These are phyloP conservation scores for Cremastinae sp. DNA, from an alignment of 2,888 invertebrate species.

Conservation along the genomic window DNA sequence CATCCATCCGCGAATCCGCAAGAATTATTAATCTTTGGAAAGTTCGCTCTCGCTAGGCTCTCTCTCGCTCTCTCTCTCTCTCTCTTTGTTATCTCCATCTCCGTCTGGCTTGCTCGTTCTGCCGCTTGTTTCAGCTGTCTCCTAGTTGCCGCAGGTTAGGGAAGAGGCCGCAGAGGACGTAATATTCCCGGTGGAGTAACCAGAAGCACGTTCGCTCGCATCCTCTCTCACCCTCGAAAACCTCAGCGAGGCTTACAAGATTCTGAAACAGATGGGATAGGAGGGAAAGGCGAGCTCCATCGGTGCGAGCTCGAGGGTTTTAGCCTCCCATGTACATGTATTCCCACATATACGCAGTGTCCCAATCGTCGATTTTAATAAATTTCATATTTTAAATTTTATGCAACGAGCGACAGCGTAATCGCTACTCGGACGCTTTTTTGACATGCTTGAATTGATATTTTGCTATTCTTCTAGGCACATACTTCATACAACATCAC, in stretches of 20 bases:
- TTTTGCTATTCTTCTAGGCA: no score
- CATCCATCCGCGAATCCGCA: slow-evolving; percentile 42
- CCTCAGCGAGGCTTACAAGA: slow-evolving; percentile 57
- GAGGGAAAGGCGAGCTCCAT: slow-evolving; percentile 28
- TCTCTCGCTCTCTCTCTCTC: not conserved
- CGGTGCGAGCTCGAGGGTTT: slow-evolving; percentile 44
- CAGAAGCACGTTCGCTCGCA: slow-evolving; percentile 51
- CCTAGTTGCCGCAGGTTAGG: slow-evolving; percentile 60
- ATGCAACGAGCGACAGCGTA: no score
- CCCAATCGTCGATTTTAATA: no score
- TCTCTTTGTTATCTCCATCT: not conserved
- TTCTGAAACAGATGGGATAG: slow-evolving; percentile 48
- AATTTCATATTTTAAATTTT: no score
- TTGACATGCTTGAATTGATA: no score
- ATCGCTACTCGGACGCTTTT: no score
- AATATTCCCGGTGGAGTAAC: slow-evolving; percentile 60
- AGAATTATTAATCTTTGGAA: slow-evolving; percentile 60
- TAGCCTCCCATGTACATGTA: slow-evolving; percentile 19
- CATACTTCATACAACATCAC: no score
- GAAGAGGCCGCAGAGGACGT: slow-evolving; percentile 60
- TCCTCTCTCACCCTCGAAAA: slow-evolving; percentile 38
- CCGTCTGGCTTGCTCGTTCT: slow-evolving; percentile 20
- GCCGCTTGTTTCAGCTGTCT: slow-evolving; percentile 49
- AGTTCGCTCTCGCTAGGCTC: slow-evolving; percentile 44
- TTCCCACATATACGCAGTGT: not conserved